These are phyloP conservation scores for Plebejus anna DNA, from an alignment of 2,888 invertebrate genomes.

Conservation along the genomic window DNA sequence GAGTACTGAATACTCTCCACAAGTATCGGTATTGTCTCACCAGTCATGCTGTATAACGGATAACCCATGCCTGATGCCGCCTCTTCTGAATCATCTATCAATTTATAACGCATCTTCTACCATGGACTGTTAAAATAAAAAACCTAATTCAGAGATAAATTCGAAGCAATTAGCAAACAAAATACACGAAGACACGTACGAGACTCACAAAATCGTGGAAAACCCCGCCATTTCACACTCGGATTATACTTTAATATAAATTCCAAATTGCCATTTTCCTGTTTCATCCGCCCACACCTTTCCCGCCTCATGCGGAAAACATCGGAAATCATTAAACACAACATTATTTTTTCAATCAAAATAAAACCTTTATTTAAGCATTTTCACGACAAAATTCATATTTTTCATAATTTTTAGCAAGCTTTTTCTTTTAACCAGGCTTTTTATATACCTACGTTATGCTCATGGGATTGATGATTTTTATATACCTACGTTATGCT, in stretches of 20 bases:
- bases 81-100: too few species aligned
- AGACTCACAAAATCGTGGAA: background rate
- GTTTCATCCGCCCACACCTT: background rate
- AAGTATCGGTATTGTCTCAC: too few species aligned
- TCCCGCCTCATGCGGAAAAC: background rate
- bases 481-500: too few species aligned
- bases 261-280: slow-evolving; percentile 15
- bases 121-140: background rate
- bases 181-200: background rate
- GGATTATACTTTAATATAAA: background rate
- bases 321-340: background rate
- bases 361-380: background rate
- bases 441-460: too few species aligned
- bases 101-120: too few species aligned
- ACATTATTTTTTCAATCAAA: background rate
- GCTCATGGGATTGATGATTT: too few species aligned
- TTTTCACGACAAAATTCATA: background rate
- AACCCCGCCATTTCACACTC: background rate
- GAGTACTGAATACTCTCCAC: too few species aligned
- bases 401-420: background rate
- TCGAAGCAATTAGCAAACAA: background rate
- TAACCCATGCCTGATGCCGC: too few species aligned
- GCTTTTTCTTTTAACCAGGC: too few species aligned
- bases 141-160: background rate
- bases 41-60: too few species aligned